Percentiles rank a stretch among this genome's conserved stretches.
Conservation (phyloP, 2,888 invertebrate genomes). For the Aphodius sticticus region DNA sequence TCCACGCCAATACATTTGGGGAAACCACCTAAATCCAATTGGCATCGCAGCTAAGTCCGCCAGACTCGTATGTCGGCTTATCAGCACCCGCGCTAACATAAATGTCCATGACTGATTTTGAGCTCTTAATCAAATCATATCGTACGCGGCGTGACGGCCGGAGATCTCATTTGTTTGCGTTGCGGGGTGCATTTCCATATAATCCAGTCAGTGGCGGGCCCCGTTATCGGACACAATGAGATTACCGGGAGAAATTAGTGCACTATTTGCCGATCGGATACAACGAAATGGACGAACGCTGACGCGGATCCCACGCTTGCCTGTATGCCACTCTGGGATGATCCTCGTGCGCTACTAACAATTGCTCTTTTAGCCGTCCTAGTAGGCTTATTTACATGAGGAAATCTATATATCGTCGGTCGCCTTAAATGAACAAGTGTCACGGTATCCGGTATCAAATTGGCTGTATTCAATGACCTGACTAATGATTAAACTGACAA, state of each 20-base stretch:
- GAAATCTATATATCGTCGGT: too few relatives aligned
- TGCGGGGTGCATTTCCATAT: conserved; percentile 50
- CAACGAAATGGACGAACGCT: conserved; percentile 40
- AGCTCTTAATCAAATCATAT: conserved; percentile 39
- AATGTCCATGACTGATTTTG: conserved; percentile 26
- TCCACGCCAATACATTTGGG: background rate
- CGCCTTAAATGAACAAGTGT: too few relatives aligned
- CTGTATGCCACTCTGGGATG: background rate
- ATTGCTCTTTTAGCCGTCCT: background rate
- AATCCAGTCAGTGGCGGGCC: conserved; percentile 49
- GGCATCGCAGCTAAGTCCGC: background rate
- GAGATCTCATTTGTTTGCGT: conserved; percentile 43
- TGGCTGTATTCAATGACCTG: too few relatives aligned
- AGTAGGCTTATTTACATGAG: too few relatives aligned
- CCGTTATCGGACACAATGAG: conserved; percentile 47
- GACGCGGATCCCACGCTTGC: background rate
- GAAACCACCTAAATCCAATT: background rate
- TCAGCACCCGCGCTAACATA: background rate
- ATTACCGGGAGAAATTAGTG: conserved; percentile 51
- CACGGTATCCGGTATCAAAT: too few relatives aligned
- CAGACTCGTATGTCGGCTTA: background rate
- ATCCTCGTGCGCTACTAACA: background rate
- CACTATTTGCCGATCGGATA: conserved; percentile 53
- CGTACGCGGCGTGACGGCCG: conserved; percentile 32
- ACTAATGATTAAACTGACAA: too few relatives aligned